Evolutionary conservation across 2,888 invertebrate genomes (phyloP).

Genomic region (Caenorhabditis virilis): DNA sequence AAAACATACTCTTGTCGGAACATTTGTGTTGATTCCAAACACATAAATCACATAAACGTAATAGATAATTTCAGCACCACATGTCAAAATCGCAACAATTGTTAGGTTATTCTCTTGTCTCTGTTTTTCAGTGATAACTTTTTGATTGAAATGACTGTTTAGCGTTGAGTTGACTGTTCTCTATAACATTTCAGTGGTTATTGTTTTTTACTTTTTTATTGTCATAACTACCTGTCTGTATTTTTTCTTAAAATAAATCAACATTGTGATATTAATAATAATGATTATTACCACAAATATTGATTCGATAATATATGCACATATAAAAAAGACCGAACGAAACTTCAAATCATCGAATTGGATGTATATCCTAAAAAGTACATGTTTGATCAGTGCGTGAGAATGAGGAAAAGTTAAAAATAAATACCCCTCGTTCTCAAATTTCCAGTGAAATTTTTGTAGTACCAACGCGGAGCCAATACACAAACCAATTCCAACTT

Average conservation of each 20-base stretch:
- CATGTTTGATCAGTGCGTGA: background rate
- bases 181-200: too few species aligned
- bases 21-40: conserved; percentile 44
- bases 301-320: conserved; percentile 40
- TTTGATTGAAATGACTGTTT: conserved; percentile 27
- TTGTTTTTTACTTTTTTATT: too few species aligned
- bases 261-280: conserved; percentile 39
- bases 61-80: conserved; percentile 43
- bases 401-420: background rate
- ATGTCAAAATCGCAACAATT: conserved; percentile 38
- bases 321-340: conserved; percentile 34
- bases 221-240: conserved; percentile 28
- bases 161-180: conserved; percentile 10
- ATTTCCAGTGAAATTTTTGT: conserved; percentile 43
- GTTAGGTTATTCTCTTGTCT: conserved; percentile 44
- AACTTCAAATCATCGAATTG: conserved; percentile 38
- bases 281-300: conserved; percentile 36
- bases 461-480: conserved; percentile 28
- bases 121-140: conserved; percentile 43
- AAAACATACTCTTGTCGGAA: conserved; percentile 33
- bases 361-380: conserved; percentile 32
- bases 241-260: conserved; percentile 34
- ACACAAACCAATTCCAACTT: conserved; percentile 31
- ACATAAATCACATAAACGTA: conserved; percentile 44
- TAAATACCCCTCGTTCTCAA: conserved; percentile 32